phyloP scores from a whole-genome alignment of 2,888 invertebrate species.

The Tuberolachnus salignus region DNA sequence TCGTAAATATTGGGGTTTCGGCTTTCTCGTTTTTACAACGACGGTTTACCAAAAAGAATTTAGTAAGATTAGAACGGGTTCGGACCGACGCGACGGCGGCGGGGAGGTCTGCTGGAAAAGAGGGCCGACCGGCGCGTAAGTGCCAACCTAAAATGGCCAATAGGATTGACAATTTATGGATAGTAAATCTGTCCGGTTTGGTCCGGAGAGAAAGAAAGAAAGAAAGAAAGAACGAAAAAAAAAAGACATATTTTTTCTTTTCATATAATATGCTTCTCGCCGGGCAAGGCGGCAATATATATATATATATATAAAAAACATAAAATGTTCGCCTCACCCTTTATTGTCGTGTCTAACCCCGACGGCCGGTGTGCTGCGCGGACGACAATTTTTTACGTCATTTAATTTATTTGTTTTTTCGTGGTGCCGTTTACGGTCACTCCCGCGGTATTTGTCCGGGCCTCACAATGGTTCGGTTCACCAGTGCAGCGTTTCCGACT shows the following conservation, averaged over 20 bases:
- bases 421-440: neutral
- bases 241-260: slow-evolving; percentile 31
- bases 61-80: slow-evolving; percentile 43
- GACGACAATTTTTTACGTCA: slow-evolving; percentile 33
- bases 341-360: neutral
- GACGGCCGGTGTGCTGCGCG: too few relatives aligned
- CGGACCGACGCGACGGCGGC: neutral
- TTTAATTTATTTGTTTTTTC: slow-evolving; percentile 30
- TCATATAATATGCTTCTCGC: neutral
- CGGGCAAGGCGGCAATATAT: neutral
- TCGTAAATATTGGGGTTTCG: slow-evolving; percentile 36
- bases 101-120: neutral
- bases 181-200: slow-evolving; percentile 50
- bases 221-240: neutral
- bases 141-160: slow-evolving; percentile 42
- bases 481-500: neutral
- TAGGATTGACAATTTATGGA: slow-evolving; percentile 53
- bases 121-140: slow-evolving; percentile 8
- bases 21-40: slow-evolving; percentile 17
- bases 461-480: neutral
- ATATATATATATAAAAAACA: slow-evolving; percentile 22
- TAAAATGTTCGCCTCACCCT: slow-evolving; percentile 30
- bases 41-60: slow-evolving; percentile 23
- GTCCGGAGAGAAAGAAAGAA: neutral
- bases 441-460: neutral